Conservation (phyloP, 92 coral and sea anemone genomes). For the Porites cylindrica region DNA sequence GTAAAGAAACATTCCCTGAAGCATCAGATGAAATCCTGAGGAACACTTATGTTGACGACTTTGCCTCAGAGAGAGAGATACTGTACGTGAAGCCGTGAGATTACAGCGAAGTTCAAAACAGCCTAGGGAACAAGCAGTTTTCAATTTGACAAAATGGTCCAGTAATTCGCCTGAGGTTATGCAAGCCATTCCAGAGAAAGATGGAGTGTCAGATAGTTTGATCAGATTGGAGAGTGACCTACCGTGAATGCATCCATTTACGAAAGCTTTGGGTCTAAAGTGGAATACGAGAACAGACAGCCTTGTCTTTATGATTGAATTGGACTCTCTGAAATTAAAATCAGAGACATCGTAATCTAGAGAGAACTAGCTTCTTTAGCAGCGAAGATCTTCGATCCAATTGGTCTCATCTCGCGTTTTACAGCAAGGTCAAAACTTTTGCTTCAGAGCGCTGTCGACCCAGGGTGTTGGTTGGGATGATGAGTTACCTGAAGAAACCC, state of each 20-base stretch:
- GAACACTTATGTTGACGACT: constrained; percentile 46
- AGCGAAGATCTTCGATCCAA: constrained; percentile 48
- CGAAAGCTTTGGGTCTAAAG: not conserved
- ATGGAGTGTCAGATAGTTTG: not conserved
- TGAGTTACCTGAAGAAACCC: constrained; percentile 1
- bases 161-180: constrained; percentile 40
- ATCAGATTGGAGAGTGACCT: constrained; percentile 9
- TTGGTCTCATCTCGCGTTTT: constrained; percentile 48
- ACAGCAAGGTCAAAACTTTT: constrained; percentile 33
- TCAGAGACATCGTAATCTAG: constrained; percentile 14
- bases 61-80: constrained; percentile 15
- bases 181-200: constrained; percentile 19
- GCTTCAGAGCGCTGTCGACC: constrained; percentile 55
- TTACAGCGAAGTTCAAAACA: constrained; percentile 35
- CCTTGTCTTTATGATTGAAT: constrained; percentile 1
- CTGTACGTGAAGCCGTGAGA: constrained; percentile 11
- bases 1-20: constrained; percentile 9
- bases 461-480: constrained; percentile 56
- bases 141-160: constrained; percentile 56
- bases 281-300: not conserved
- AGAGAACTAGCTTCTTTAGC: constrained; percentile 12
- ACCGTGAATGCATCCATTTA: constrained; percentile 4
- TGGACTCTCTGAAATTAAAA: not conserved
- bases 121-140: constrained; percentile 27
- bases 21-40: constrained; percentile 15